Conservation (phyloP, 2,797 vertebrate species). For the Cercopithecus neglectus region DNA sequence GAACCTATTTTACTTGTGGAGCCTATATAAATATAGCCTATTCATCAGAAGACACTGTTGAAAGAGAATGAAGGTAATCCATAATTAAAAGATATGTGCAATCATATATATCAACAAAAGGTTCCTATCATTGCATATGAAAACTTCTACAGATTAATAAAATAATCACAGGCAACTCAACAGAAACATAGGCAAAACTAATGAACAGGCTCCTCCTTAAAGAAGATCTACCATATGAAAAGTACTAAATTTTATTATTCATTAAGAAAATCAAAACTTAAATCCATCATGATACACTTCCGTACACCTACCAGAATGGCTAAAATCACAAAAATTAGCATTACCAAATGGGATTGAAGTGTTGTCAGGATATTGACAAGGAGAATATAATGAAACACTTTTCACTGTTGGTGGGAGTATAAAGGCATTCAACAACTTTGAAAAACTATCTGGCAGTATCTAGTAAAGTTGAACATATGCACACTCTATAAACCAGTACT, state of each 20-base stretch:
- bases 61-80: not conserved
- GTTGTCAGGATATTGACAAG: not conserved
- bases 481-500: not conserved
- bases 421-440: not conserved
- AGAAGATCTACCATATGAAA: not conserved
- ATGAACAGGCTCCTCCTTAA: not conserved
- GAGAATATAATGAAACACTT: not conserved
- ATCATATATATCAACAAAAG: not conserved
- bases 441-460: not conserved
- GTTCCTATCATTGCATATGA: not conserved
- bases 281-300: not conserved
- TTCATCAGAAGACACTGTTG: not conserved
- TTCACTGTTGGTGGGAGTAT: not conserved
- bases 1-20: not conserved
- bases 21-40: not conserved
- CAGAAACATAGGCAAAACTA: not conserved
- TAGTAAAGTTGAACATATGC: not conserved
- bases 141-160: not conserved
- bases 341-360: not conserved
- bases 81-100: not conserved
- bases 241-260: not conserved
- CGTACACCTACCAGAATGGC: not conserved
- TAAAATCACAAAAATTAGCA: not conserved
- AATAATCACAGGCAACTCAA: not conserved
- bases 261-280: not conserved